These are phyloP conservation scores for Furcula furcula DNA, from an alignment of 2,888 invertebrate species.

Conservation along the genomic window DNA sequence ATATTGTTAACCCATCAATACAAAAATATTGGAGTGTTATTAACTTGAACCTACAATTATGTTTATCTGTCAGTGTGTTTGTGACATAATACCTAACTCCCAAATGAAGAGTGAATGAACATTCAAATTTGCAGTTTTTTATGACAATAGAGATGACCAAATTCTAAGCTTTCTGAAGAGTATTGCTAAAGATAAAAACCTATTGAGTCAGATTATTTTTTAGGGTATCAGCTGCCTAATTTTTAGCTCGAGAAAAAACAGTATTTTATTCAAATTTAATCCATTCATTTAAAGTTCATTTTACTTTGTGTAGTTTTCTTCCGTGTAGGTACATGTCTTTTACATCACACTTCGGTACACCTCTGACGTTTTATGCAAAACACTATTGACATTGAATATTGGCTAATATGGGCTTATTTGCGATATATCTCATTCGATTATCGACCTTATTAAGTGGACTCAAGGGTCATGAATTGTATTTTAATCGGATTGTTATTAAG, in stretches of 20 bases:
- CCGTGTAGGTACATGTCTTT: too few species aligned
- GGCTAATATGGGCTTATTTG: slow-evolving; percentile 17
- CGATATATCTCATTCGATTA: slow-evolving; percentile 10
- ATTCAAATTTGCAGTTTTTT: too few species aligned
- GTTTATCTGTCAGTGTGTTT: too few species aligned
- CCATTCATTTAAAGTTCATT: slow-evolving; percentile 14
- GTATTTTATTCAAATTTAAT: neutral
- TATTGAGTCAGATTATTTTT: slow-evolving; percentile 12
- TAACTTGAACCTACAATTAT: slow-evolving; percentile 17
- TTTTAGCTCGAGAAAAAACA: too few species aligned
- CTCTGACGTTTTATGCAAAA: slow-evolving; percentile 45
- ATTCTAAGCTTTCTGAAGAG: too few species aligned
- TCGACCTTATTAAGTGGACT: slow-evolving; percentile 6
- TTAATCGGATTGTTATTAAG: neutral
- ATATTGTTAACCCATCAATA: neutral
- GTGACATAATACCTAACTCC: too few species aligned
- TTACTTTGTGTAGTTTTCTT: slow-evolving; percentile 22
- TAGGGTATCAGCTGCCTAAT: slow-evolving; percentile 14
- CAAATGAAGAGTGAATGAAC: too few species aligned
- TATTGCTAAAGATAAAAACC: too few species aligned
- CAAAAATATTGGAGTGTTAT: slow-evolving; percentile 11
- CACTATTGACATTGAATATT: slow-evolving; percentile 42
- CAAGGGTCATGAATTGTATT: slow-evolving; percentile 4
- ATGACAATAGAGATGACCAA: too few species aligned
- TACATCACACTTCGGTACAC: slow-evolving; percentile 30